phyloP scores from a whole-genome alignment of 2,113 vertebrate genomes.

The Clupea harengus region DNA sequence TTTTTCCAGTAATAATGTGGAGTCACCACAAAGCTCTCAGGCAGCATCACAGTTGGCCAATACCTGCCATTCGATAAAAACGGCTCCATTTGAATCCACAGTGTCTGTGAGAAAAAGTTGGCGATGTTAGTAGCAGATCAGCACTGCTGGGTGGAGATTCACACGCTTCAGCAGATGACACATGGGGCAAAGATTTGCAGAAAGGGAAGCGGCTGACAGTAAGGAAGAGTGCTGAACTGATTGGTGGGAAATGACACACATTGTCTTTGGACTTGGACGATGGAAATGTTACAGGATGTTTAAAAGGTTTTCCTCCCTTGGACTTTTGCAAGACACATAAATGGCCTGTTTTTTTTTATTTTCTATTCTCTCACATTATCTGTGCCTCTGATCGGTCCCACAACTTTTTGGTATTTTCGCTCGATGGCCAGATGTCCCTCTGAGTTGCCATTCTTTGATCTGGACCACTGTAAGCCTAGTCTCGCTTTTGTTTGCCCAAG shows the following conservation, averaged over 20 bases:
- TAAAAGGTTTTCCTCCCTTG: background rate
- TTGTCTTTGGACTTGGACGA: background rate
- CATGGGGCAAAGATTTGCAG: background rate
- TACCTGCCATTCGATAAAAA: no score
- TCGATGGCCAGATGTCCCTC: background rate
- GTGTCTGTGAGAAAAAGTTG: background rate
- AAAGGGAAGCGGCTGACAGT: background rate
- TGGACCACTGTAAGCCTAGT: background rate
- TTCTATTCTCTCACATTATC: background rate
- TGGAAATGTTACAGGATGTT: slow-evolving; percentile 9
- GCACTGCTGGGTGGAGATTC: background rate
- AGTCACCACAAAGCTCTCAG: background rate
- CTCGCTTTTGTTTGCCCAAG: background rate
- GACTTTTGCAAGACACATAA: background rate
- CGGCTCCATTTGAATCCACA: background rate
- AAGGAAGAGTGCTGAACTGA: background rate
- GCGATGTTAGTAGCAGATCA: background rate
- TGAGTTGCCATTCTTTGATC: background rate
- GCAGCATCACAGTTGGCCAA: background rate
- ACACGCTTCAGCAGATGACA: background rate
- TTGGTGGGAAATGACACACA: background rate
- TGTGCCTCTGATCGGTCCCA: background rate
- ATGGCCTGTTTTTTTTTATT: background rate
- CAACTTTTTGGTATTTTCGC: background rate
- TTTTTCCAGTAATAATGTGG: background rate